phyloP scores from a whole-genome alignment of 2,113 vertebrate species.

The Podilymbus podiceps region DNA sequence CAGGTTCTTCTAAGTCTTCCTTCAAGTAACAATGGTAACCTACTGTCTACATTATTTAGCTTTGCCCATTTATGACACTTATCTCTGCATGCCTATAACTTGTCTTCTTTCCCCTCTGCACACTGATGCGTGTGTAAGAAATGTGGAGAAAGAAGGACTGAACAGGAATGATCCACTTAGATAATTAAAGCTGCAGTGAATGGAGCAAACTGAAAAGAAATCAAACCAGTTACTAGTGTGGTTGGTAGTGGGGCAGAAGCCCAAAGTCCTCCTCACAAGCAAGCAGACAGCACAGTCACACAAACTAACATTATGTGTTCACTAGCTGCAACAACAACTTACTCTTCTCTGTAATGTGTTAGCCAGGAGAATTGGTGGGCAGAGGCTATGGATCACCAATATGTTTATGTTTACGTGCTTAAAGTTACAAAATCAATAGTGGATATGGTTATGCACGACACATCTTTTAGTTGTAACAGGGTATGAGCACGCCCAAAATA shows the following conservation, averaged over 20 bases:
- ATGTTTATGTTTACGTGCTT: neutral
- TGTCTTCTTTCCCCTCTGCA: neutral
- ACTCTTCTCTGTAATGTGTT: neutral
- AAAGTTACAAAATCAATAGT: neutral
- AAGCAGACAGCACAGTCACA: neutral
- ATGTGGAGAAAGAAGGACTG: neutral
- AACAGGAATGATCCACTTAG: neutral
- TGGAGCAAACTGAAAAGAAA: neutral
- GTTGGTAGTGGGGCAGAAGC: neutral
- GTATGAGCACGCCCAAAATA: neutral
- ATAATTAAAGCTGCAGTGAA: neutral
- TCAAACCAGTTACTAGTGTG: neutral
- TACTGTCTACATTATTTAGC: neutral
- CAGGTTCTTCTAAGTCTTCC: neutral
- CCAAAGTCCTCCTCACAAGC: neutral
- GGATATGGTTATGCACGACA: neutral
- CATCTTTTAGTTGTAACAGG: accelerated
- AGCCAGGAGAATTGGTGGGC: neutral
- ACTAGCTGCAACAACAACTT: neutral
- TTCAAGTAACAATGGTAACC: neutral
- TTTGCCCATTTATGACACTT: neutral
- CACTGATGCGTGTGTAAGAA: neutral
- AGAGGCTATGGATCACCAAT: neutral
- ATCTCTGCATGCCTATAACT: neutral
- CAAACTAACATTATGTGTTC: neutral